phyloP scores from a whole-genome alignment of 2,797 vertebrate genomes.

The Botia almorhae region DNA sequence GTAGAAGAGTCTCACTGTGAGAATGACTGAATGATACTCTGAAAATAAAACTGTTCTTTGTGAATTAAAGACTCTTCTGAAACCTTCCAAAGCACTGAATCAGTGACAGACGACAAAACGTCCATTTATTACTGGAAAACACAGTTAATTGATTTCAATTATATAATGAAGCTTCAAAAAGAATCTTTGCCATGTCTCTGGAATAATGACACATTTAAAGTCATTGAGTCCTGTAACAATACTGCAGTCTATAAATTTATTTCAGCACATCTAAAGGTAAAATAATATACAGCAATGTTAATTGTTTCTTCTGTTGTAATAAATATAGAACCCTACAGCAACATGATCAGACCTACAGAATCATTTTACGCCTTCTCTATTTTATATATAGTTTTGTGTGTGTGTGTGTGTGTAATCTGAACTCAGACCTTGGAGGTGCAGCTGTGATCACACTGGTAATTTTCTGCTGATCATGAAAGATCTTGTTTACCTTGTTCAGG shows the following conservation, averaged over 20 bases:
- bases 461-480: no score
- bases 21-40: conserved; percentile 8
- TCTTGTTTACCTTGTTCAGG: no score
- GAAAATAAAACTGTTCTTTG: conserved; percentile 18
- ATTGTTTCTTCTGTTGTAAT: background rate
- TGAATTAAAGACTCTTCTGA: background rate
- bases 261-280: conserved; percentile 5
- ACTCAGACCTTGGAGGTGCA: no score
- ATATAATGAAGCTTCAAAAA: conserved; percentile 9
- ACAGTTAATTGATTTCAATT: background rate
- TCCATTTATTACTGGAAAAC: background rate
- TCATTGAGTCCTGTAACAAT: background rate
- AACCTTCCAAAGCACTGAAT: background rate
- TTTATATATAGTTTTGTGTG: no score
- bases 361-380: background rate
- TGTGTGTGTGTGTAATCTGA: no score
- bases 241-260: background rate
- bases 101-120: background rate
- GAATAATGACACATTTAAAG: background rate
- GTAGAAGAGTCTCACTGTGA: conserved; percentile 12
- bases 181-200: background rate
- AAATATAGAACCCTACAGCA: conserved; percentile 16
- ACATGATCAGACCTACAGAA: background rate
- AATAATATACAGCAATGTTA: background rate
- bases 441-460: no score